Percentiles rank a stretch among this genome's conserved stretches.
These are phyloP conservation scores for Hippocampus abdominalis DNA, from an alignment of 2,113 vertebrate genomes.

Conservation along the genomic window DNA sequence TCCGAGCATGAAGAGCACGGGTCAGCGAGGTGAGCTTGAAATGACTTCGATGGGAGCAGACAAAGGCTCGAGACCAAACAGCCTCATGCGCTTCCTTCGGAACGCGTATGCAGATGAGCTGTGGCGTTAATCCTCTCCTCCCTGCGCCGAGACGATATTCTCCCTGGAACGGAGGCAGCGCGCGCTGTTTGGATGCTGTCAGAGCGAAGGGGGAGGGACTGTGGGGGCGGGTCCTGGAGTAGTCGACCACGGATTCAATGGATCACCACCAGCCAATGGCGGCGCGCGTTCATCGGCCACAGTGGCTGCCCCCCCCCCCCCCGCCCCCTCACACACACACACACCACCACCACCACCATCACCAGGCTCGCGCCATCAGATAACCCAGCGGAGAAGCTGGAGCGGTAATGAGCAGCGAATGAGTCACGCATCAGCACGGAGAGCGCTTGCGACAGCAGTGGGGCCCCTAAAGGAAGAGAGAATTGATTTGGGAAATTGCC, in stretches of 20 bases:
- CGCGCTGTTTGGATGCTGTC: slow-evolving; percentile 73
- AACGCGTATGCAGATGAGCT: slow-evolving; percentile 75
- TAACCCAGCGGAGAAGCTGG: slow-evolving; percentile 50
- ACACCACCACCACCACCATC: slow-evolving; percentile 14
- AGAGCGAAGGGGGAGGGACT: slow-evolving; percentile 66
- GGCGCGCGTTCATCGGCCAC: slow-evolving; percentile 60
- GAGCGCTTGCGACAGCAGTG: slow-evolving; percentile 56
- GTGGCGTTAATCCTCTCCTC: slow-evolving; percentile 76
- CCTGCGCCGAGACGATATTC: slow-evolving; percentile 75
- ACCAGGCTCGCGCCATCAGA: slow-evolving; percentile 50
- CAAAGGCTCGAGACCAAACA: slow-evolving; percentile 56
- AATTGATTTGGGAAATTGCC: slow-evolving; percentile 61
- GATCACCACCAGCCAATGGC: slow-evolving; percentile 81
- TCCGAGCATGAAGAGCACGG: slow-evolving; percentile 34
- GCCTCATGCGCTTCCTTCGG: slow-evolving; percentile 58
- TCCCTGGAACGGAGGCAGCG: slow-evolving; percentile 78
- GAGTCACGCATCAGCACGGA: slow-evolving; percentile 71
- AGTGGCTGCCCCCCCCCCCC: slow-evolving; percentile 63
- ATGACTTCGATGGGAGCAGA: slow-evolving; percentile 16
- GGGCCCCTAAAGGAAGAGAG: slow-evolving; percentile 41
- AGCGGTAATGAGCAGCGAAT: slow-evolving; percentile 75
- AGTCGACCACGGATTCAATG: slow-evolving; percentile 73
- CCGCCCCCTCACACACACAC: too few species aligned
- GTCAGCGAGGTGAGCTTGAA: slow-evolving; percentile 29
- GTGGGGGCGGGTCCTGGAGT: slow-evolving; percentile 66